Evolutionary conservation across 2,888 invertebrate genomes (phyloP), one percentile per base, ranked within the genome.

Genomic region (Melieria crassipennis): DNA sequence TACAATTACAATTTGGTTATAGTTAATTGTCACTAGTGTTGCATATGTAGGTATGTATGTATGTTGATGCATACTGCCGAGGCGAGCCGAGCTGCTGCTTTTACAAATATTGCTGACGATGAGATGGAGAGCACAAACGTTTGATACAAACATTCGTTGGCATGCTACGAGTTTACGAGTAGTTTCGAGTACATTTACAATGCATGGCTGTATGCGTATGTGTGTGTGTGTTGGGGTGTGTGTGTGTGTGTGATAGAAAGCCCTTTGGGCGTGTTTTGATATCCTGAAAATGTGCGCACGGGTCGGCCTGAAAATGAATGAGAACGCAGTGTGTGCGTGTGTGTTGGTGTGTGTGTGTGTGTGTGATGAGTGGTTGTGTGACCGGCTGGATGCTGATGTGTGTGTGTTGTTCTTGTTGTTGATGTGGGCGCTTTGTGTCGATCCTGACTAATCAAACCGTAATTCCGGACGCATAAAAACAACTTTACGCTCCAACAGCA

Each of bases 101-200:
- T 30, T 30, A 30, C 30, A 30, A 30, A 30, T 30, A 30, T 30
- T 30, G 30, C 30, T 30, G 30, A 42, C 42, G 11, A 58, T 7
- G n/a, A 47, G 47, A 64, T 65, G 57, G 13, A 50, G 52, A 42
- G 47, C 73, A 75, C 74, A 82, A 83, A 83, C 78, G 81, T 84
- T 83, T 83, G 84, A 84, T 83, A 82, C 83, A 84, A 83, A 83
- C 76, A 83, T 83, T 80, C 77, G 80, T 70, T 70, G 72, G 70
- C 60, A 67, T 75, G 56, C 67, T 63, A 76, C 10, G 7, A 47
- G 48, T 55, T 42, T 7, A 45, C 9, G 13, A 5, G 3, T 55
- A 45, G 11, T n/a, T 30, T 48, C 56, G 47, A 10, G 48, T n/a
- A 16, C 11, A 45, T 47, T 56, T 66, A 57, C 13, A 30, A 9